A percentile compares a stretch with the other conserved stretches of the same genome.
Conservation (phyloP, 2,888 invertebrate genomes). For the Miltochrista miniata region DNA sequence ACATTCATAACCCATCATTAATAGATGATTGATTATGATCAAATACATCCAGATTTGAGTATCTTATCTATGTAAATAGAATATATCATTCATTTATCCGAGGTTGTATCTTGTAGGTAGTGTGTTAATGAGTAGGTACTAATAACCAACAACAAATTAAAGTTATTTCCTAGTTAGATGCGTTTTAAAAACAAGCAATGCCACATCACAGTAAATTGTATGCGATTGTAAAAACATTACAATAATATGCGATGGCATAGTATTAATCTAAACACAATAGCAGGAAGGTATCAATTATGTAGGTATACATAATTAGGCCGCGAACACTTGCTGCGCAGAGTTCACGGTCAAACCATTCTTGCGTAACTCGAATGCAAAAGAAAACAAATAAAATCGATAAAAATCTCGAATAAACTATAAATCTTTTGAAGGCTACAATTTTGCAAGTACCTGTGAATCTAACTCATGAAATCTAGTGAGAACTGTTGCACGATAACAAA, state of each 20-base stretch:
- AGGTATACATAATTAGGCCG: conserved; percentile 45
- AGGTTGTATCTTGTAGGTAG: too few relatives aligned
- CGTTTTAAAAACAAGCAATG: too few relatives aligned
- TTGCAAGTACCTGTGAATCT: conserved; percentile 39
- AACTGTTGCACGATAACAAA: conserved; percentile 28
- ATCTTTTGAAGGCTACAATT: conserved; percentile 37
- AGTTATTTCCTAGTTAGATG: too few relatives aligned
- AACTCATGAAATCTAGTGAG: conserved; percentile 29
- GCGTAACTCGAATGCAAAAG: conserved; percentile 37
- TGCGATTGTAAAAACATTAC: conserved; percentile 28
- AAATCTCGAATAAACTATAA: conserved; percentile 32
- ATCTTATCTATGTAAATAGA: too few relatives aligned
- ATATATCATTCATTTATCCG: too few relatives aligned
- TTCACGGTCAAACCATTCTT: conserved; percentile 59
- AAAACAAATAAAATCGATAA: conserved; percentile 40
- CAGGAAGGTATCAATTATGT: conserved; percentile 57
- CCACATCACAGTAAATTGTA: conserved; percentile 8
- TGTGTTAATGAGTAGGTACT: too few relatives aligned
- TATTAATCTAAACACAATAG: conserved; percentile 48
- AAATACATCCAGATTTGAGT: too few relatives aligned
- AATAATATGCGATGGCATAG: conserved; percentile 28
- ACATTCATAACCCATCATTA: too few relatives aligned
- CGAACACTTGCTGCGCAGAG: conserved; percentile 43
- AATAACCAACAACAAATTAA: too few relatives aligned
- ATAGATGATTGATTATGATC: too few relatives aligned